Base-by-base conservation (phyloP, 2,113 vertebrate species). In the Gymnorhina tibicen region DNA sequence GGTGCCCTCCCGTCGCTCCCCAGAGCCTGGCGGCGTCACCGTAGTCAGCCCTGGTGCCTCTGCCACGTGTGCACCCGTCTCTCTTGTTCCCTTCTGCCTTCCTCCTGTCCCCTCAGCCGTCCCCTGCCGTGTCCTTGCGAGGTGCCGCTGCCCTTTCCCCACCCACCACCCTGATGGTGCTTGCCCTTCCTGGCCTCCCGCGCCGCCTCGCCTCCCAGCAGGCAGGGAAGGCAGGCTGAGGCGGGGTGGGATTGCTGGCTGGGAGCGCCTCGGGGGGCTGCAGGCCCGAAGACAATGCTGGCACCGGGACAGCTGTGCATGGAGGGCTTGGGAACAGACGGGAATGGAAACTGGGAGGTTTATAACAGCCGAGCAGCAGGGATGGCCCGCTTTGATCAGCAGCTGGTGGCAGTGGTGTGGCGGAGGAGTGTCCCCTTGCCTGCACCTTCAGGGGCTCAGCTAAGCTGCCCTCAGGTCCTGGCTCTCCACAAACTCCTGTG, bases 201-300 rank as follows among this genome's bases (percentile, higher is more conserved):
- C 24, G 28, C 63, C 33, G 39, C 75, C 41, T 32, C 1, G 0
- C 46, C 60, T 87, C 64, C 44, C 60, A 12, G 80, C 28, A 28
- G 70, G 69, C 82, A 33, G 66, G 32, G 49, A 69, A 33, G 67
- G 64, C 67, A 18, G 72, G 63, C 81, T 79, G 52, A 59, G 89
- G 59, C 37, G 1, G 50, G 76, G 11, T 81, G 93, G 47, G 15
- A 93, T 72, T 68, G 63, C 78, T 90, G 92, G 41, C 87, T 97
- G 85, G 85, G 52, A 90, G 14, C 0, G 56, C 90, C 90, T 64
- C 1, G 1, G 4, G 67, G 72, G 77, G 58, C 53, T 20, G 55
- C 59, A 64, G 55, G 85, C 81, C 89, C 16, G 1, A 76, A 94
- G 94, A 94, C 96, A 97, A 93, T 96, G 92, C 96, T 97, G 96